Conservation (phyloP, 2,888 invertebrate species). For the Pristionchus entomophagus region DNA sequence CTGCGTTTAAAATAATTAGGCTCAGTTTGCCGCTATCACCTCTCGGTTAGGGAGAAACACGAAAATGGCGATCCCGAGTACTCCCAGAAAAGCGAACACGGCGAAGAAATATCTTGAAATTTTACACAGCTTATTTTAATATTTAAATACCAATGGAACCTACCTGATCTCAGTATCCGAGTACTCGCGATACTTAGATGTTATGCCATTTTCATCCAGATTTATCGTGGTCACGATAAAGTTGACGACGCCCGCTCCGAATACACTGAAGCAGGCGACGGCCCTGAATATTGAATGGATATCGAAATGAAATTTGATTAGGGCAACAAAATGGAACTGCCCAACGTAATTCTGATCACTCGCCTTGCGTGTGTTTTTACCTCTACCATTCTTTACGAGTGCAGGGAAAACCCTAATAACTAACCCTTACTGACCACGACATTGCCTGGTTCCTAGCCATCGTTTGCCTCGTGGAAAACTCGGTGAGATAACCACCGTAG, state of each 20-base stretch:
- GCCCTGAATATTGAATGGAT: background rate
- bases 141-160: background rate
- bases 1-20: background rate
- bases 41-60: background rate
- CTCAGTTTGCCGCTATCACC: background rate
- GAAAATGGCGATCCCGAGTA: background rate
- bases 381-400: no score
- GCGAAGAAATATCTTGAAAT: slow-evolving; percentile 19
- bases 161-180: slow-evolving; percentile 12
- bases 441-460: slow-evolving; percentile 14
- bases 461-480: slow-evolving; percentile 34
- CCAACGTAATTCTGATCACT: no score
- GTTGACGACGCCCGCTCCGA: background rate
- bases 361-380: no score
- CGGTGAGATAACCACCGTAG: slow-evolving; percentile 33
- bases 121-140: background rate
- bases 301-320: background rate
- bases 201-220: background rate
- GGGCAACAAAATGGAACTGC: background rate
- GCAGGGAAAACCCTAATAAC: no score
- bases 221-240: background rate
- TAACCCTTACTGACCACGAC: no score
- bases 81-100: background rate
- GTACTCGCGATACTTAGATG: slow-evolving; percentile 12
- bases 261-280: background rate